A percentile compares a stretch with the other conserved stretches of the same genome.
These are phyloP conservation scores for Alfaro cultratus DNA, from an alignment of 2,797 vertebrate genomes.

Conservation along the genomic window DNA sequence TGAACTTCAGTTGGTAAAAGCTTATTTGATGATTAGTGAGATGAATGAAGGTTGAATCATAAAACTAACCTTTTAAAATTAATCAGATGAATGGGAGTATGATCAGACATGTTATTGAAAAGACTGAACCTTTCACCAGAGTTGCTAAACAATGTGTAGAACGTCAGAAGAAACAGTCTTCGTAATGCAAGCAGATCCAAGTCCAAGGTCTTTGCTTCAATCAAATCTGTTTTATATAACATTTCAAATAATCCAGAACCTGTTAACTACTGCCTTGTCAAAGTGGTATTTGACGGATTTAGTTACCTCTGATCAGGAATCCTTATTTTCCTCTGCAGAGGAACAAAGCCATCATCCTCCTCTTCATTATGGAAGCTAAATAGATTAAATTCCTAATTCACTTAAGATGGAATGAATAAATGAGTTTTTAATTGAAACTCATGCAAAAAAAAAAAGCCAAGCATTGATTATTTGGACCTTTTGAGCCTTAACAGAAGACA, in stretches of 20 bases:
- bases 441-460: background rate
- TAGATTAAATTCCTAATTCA: background rate
- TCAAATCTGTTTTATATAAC: background rate
- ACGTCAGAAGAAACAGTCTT: slow-evolving; percentile 6
- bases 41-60: background rate
- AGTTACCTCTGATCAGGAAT: background rate
- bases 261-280: background rate
- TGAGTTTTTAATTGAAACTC: background rate
- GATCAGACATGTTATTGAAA: background rate
- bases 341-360: background rate
- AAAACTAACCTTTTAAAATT: slow-evolving; percentile 8
- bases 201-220: background rate
- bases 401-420: background rate
- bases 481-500: background rate
- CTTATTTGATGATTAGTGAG: too few species aligned
- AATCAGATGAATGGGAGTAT: background rate
- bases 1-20: background rate
- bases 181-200: background rate
- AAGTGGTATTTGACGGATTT: background rate
- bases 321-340: background rate
- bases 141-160: slow-evolving; percentile 9
- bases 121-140: background rate
- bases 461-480: background rate
- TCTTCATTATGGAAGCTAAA: background rate
- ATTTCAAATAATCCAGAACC: background rate